Conservation (phyloP, 1,140 invertebrate species). For the Onthophagus taurus region DNA sequence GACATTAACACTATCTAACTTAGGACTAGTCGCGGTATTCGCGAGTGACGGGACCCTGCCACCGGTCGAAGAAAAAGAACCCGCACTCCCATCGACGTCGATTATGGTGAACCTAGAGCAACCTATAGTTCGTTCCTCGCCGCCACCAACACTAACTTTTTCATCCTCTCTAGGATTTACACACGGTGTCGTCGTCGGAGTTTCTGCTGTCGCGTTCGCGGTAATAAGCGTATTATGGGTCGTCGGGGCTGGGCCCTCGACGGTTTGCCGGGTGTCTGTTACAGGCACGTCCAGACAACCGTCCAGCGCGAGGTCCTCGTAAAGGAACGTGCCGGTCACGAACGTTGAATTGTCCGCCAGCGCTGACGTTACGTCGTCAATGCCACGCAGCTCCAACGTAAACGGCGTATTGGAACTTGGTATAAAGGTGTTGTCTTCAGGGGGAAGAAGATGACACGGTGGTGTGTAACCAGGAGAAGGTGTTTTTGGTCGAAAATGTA, state of each 20-base stretch:
- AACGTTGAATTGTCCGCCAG: conserved; percentile 38
- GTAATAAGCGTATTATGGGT: conserved; percentile 27
- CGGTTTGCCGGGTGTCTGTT: conserved; percentile 28
- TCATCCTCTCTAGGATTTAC: conserved; percentile 9
- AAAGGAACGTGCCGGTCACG: conserved; percentile 41
- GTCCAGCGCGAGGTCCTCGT: conserved; percentile 38
- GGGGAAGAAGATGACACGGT: conserved; percentile 25
- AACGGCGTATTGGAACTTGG: conserved; percentile 47
- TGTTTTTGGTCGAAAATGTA: conserved; percentile 69
- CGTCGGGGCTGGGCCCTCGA: conserved; percentile 21
- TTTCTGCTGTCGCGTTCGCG: conserved; percentile 14
- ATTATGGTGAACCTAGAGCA: conserved; percentile 33
- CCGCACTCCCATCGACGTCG: conserved; percentile 23
- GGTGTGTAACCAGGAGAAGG: conserved; percentile 40
- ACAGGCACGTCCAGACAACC: conserved; percentile 24
- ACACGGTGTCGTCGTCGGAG: conserved; percentile 14
- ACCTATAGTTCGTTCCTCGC: conserved; percentile 28
- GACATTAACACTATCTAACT: conserved; percentile 29
- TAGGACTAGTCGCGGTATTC: conserved; percentile 35
- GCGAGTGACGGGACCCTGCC: conserved; percentile 15
- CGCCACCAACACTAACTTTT: conserved; percentile 1
- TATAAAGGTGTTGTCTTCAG: conserved; percentile 35
- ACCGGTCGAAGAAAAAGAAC: conserved; percentile 16
- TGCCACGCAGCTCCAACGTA: conserved; percentile 42
- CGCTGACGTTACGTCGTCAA: conserved; percentile 22